Conservation (phyloP, 2,113 vertebrate genomes). For the Carlito syrichta region DNA sequence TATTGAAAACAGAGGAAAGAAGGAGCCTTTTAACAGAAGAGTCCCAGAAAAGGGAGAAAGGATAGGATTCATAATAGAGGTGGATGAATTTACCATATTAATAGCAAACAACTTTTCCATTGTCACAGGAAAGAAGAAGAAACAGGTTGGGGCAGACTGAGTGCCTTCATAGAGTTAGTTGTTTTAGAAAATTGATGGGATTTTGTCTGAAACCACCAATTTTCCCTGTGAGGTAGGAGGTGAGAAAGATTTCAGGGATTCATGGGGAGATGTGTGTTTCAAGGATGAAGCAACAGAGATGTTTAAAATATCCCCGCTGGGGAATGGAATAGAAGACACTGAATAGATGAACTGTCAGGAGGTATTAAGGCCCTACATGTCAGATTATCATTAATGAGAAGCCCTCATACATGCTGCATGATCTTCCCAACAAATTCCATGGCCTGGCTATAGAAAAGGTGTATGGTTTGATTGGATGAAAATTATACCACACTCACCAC, state of each 20-base stretch:
- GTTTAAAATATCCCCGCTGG: not conserved
- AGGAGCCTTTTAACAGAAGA: not conserved
- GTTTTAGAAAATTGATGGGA: not conserved
- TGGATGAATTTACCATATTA: not conserved
- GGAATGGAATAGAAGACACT: not conserved
- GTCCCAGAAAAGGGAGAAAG: not conserved
- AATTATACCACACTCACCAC: not conserved
- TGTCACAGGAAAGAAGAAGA: not conserved
- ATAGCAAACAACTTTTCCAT: not conserved
- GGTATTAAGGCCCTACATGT: not conserved
- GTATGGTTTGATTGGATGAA: not conserved
- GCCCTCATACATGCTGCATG: fast-evolving
- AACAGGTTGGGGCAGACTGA: not conserved
- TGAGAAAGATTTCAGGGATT: not conserved
- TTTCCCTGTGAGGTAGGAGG: not conserved
- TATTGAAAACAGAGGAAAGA: not conserved
- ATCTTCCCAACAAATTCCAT: not conserved
- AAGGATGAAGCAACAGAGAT: not conserved
- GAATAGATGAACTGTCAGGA: not conserved
- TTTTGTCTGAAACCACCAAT: not conserved
- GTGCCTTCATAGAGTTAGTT: not conserved
- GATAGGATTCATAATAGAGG: not conserved
- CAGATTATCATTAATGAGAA: not conserved
- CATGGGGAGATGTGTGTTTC: not conserved
- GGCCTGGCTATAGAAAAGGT: not conserved